A percentile compares a stretch with the other conserved stretches of the same genome.
Conservation (phyloP, 2,113 vertebrate species). For the Mirounga angustirostris region DNA sequence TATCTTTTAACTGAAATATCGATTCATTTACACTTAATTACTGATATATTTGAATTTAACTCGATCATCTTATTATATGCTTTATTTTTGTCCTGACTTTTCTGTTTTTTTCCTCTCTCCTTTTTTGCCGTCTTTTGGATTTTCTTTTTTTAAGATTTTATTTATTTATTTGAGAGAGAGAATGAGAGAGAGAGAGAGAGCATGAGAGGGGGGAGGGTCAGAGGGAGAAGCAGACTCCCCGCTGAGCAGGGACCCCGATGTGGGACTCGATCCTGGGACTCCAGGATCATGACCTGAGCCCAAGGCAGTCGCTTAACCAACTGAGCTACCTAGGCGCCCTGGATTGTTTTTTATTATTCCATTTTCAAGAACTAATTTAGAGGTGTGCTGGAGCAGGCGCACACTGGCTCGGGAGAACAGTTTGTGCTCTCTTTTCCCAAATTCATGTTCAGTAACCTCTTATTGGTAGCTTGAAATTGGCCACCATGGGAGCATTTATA, state of each 20-base stretch:
- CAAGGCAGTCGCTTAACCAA: too few species aligned
- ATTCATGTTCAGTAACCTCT: background rate
- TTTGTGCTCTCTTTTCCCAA: background rate
- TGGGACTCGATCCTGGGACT: too few species aligned
- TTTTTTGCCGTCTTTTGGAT: slow-evolving; percentile 30
- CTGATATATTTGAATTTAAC: background rate
- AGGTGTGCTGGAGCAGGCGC: background rate
- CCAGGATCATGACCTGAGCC: too few species aligned
- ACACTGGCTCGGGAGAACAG: background rate
- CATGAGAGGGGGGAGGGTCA: too few species aligned
- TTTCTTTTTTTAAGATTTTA: too few species aligned
- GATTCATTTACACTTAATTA: background rate
- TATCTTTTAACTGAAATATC: background rate
- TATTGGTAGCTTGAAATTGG: background rate
- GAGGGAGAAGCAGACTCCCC: too few species aligned
- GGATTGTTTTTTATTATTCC: background rate
- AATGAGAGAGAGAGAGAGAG: too few species aligned
- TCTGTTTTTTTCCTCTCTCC: background rate
- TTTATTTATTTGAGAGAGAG: too few species aligned
- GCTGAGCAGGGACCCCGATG: too few species aligned
- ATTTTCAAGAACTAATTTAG: background rate
- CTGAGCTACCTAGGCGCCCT: too few species aligned
- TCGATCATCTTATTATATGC: background rate
- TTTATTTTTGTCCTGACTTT: slow-evolving; percentile 17
- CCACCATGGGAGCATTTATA: background rate